A percentile compares a stretch with the other conserved stretches of the same genome.
phyloP scores from a whole-genome alignment of 1,140 invertebrate genomes.

The Drosophila sechellia region DNA sequence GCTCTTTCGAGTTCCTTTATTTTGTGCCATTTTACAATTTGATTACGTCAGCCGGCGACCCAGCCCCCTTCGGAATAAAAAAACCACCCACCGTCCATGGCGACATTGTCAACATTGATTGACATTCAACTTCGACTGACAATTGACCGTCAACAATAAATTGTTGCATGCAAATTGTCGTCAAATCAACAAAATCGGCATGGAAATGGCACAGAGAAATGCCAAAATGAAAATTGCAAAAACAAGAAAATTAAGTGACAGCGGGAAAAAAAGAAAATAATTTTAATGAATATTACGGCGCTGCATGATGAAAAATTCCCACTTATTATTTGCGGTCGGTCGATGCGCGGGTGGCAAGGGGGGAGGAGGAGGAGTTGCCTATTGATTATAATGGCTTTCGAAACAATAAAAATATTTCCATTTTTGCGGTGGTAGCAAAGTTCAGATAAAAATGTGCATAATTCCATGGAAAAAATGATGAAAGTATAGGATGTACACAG shows the following conservation, averaged over 20 bases:
- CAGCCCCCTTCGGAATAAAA: not conserved
- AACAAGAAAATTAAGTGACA: slow-evolving; percentile 35
- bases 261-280: slow-evolving; percentile 1
- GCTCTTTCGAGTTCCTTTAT: slow-evolving; percentile 23
- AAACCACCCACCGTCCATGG: slow-evolving; percentile 1
- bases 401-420: slow-evolving; percentile 17
- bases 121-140: slow-evolving; percentile 32
- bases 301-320: slow-evolving; percentile 3
- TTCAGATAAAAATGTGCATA: slow-evolving; percentile 9
- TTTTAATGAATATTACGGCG: slow-evolving; percentile 11
- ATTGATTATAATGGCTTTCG: slow-evolving; percentile 18
- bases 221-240: slow-evolving; percentile 3
- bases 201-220: slow-evolving; percentile 13
- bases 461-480: not conserved
- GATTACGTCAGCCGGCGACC: slow-evolving; percentile 28
- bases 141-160: slow-evolving; percentile 51
- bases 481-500: not conserved
- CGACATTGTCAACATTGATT: slow-evolving; percentile 49
- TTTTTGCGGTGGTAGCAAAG: slow-evolving; percentile 6
- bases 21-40: slow-evolving; percentile 40
- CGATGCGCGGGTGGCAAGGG: too few relatives aligned
- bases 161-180: slow-evolving; percentile 51
- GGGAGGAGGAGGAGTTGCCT: not conserved
- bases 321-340: slow-evolving; percentile 6
- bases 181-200: slow-evolving; percentile 46